Evolutionary conservation across 35 echinoderm and acorn worm genomes (phyloP).

Genomic region (Lytechinus variegatus): DNA sequence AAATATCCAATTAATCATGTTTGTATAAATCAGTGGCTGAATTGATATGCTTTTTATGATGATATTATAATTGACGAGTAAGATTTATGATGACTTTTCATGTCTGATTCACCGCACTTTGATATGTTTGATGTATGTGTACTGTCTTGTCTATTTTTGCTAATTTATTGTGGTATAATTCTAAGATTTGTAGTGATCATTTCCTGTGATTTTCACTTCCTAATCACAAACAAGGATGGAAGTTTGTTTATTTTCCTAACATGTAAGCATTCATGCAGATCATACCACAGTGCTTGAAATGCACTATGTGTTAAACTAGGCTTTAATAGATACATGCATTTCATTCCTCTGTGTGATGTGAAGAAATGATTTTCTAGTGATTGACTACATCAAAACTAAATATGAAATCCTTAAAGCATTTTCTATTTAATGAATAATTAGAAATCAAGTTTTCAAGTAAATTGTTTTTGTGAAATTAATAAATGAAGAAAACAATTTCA

Average conservation of each 20-base stretch:
- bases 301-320: neutral
- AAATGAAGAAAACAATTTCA: neutral
- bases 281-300: neutral
- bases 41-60: neutral
- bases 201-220: neutral
- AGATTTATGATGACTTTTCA: slow-evolving; percentile 12
- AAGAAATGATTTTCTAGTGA: neutral
- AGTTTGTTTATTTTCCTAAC: neutral
- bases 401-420: neutral
- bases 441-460: neutral
- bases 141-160: neutral
- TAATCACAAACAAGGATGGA: neutral
- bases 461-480: neutral
- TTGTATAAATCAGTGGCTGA: neutral
- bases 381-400: neutral
- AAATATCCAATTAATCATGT: neutral
- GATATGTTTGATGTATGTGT: neutral
- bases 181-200: neutral
- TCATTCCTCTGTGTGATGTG: neutral
- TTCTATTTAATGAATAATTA: neutral
- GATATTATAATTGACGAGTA: neutral
- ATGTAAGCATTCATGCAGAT: neutral
- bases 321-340: neutral
- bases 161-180: neutral
- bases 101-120: slow-evolving; percentile 2